A percentile compares a stretch with the other conserved stretches of the same genome.
Conservation (phyloP, 2,797 vertebrate species). For the Heteromormyrus szaboi region DNA sequence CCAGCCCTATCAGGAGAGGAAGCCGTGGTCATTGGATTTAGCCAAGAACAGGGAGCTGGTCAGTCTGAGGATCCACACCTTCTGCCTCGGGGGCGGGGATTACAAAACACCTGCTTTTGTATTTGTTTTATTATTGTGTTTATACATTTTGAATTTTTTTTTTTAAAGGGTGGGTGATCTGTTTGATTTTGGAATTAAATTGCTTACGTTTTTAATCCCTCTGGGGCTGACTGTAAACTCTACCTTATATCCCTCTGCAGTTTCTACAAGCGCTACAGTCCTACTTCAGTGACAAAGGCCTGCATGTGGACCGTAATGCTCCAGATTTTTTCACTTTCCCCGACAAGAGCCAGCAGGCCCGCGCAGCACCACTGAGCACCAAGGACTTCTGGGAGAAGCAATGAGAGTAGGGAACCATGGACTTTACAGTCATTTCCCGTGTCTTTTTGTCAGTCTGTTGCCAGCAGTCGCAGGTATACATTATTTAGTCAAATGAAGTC, state of each 20-base stretch:
- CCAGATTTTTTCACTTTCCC: slow-evolving; percentile 29
- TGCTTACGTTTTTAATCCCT: not conserved
- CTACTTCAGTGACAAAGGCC: slow-evolving; percentile 36
- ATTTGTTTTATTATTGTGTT: not conserved
- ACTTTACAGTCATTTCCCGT: not conserved
- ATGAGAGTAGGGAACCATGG: not conserved
- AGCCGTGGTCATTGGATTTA: slow-evolving; percentile 25
- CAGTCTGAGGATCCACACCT: not conserved
- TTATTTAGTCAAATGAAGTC: not conserved
- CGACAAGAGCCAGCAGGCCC: slow-evolving; percentile 7
- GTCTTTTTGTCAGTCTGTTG: not conserved
- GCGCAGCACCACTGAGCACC: not conserved
- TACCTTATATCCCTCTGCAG: slow-evolving; percentile 14
- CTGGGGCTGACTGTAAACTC: not conserved
- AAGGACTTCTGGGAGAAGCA: not conserved
- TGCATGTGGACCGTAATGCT: slow-evolving; percentile 27
- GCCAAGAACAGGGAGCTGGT: slow-evolving; percentile 39
- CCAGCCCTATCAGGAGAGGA: slow-evolving; percentile 10
- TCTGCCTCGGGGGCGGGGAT: not conserved
- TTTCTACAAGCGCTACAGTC: slow-evolving; percentile 38
- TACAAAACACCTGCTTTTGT: not conserved
- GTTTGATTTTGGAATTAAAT: not conserved
- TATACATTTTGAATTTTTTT: not conserved
- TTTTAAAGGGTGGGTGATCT: not conserved
- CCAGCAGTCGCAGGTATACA: not conserved